Base-by-base conservation (phyloP, 2,888 invertebrate species). In the Lithodes maja region DNA sequence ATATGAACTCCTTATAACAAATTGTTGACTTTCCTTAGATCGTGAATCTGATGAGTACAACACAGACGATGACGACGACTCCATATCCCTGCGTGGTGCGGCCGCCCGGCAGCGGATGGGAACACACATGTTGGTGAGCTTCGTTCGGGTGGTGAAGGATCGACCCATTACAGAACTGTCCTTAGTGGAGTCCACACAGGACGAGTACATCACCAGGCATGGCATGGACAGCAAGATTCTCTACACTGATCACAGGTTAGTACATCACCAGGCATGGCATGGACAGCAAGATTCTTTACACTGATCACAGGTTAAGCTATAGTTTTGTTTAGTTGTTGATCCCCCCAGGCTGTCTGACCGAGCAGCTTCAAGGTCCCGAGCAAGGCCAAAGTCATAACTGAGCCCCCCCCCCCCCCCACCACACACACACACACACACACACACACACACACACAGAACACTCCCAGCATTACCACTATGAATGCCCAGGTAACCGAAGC, bases 121-220 rank as follows among this genome's bases (percentile, higher is more conserved):
- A 53, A 86, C 90, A 33, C 84, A 91, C 68, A 87, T 91, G 74
- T 83, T 94, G 79, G 93, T 94, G 33, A 93, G 94, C 54, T 93
- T 97, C 93, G 97, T 96, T 52, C 95, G 96, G 93, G 94, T 97
- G 53, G 94, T 96, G 92, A 95, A 96, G 93, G 96, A 97, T 82
- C 95, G 95, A 87, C 95, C 96, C 85, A 95, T 97, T 82, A 95
- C 96, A 68, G 95, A 95, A 92, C 94, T 95, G 85, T 94, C 95
- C 7, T 93, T 96, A 78, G 93, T 96, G 88, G 96, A 96, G 93
- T 95, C 96, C 5, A 95, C 95, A 89, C 96, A 96, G 92, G 96
- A 98, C 93, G 98, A 98, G 93, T 98, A 98, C 94, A 96, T 97
- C 93, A 98, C 98, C 0, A 95, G 98, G 92, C 98, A 98, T 94